Evolutionary conservation across 2,888 invertebrate species (phyloP), one percentile per base, ranked within the genome.

Genomic region (Cosmia pyralina): DNA sequence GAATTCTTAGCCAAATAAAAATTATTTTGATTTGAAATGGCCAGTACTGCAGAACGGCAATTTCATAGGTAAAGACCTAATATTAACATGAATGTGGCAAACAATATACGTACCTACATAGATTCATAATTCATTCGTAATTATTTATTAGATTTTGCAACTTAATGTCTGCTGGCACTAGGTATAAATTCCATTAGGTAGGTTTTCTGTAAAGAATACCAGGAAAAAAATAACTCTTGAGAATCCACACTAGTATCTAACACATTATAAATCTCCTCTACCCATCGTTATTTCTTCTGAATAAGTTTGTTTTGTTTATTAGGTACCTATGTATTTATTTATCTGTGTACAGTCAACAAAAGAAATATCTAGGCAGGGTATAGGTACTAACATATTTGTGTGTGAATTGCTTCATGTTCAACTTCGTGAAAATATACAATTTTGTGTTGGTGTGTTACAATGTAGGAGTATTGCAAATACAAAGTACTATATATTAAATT

Each of bases 31-130:
- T n/a, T n/a, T n/a, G n/a, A n/a, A n/a, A n/a, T n/a, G n/a, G n/a
- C n/a, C n/a, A n/a, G n/a, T n/a, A n/a, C n/a, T n/a, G n/a, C n/a
- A n/a, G n/a, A n/a, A n/a, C n/a, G n/a, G n/a, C n/a, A n/a, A n/a
- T n/a, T n/a, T n/a, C n/a, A n/a, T n/a, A n/a, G n/a, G n/a, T n/a
- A n/a, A n/a, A n/a, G n/a, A n/a, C n/a, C n/a, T n/a, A n/a, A n/a
- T 5, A 68, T 65, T 52, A 41, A 11, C 13, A 68, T 63, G 34
- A 34, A 19, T 19, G 10, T 46, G 19, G 15, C 22, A 70, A 69
- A 22, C 19, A 11, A 22, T 8, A 4, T 41, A 28, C 10, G 15
- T 66, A 66, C 17, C n/a, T 22, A 15, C 6, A 4, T 38, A 38
- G 6, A 38, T 48, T 48, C 19, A 19, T 13, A 38, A n/a, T 10